These are phyloP conservation scores for Holotrichia oblita DNA, from an alignment of 1,140 invertebrate species.

Conservation along the genomic window DNA sequence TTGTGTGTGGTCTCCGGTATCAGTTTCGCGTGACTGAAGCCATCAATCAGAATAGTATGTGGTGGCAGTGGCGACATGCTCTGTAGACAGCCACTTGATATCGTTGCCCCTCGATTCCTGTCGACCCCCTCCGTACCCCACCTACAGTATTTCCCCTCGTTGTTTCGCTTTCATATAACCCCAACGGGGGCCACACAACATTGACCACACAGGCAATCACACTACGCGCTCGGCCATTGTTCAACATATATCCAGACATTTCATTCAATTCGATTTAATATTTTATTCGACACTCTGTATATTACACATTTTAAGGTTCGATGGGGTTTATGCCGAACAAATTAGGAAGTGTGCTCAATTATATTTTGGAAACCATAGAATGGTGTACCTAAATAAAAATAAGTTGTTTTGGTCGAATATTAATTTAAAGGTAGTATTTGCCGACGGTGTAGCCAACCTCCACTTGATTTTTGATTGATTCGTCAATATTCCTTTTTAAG, in stretches of 20 bases:
- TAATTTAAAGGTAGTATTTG: too few species aligned
- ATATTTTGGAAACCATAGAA: too few species aligned
- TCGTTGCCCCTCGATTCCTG: slow-evolving; percentile 49
- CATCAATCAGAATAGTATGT: slow-evolving; percentile 59
- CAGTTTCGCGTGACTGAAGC: slow-evolving; percentile 59
- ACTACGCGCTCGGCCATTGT: slow-evolving; percentile 52
- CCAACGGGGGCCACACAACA: slow-evolving; percentile 55
- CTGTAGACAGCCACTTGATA: slow-evolving; percentile 62
- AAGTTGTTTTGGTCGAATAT: too few species aligned
- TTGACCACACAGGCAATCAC: slow-evolving; percentile 52
- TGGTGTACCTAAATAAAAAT: too few species aligned
- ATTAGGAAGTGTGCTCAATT: too few species aligned
- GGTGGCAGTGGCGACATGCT: slow-evolving; percentile 61
- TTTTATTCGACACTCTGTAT: not conserved
- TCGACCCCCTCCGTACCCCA: slow-evolving; percentile 10
- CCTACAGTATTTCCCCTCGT: not conserved
- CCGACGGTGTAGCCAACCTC: too few species aligned
- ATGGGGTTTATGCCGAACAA: not conserved
- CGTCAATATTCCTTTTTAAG: too few species aligned
- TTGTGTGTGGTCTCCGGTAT: slow-evolving; percentile 58
- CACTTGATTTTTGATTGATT: too few species aligned
- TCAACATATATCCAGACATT: slow-evolving; percentile 50
- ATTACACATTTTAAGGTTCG: not conserved
- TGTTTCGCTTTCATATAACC: slow-evolving; percentile 16
- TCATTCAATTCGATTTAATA: slow-evolving; percentile 38